A percentile compares a stretch with the other conserved stretches of the same genome.
phyloP scores from a whole-genome alignment of 2,797 vertebrate genomes.

The Malurus leucopterus region DNA sequence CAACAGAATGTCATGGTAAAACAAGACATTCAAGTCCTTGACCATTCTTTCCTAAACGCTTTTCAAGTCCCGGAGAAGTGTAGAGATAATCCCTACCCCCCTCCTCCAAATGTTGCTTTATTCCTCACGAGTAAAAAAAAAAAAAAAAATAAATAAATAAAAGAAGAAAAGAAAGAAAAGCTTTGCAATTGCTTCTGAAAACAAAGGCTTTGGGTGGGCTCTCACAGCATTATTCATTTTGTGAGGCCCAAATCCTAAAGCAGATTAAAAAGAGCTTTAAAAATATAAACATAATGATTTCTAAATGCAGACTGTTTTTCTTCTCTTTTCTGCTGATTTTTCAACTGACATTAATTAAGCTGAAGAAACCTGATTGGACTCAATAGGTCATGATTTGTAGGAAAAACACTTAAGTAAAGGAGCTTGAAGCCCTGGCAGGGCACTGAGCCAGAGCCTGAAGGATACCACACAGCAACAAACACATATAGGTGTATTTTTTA shows the following conservation, averaged over 20 bases:
- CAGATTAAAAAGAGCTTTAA: not conserved
- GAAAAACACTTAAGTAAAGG: not conserved
- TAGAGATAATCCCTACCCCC: accelerated
- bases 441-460: not conserved
- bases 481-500: not conserved
- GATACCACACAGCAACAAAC: not conserved
- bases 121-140: not conserved
- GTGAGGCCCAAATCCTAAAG: not conserved
- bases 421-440: not conserved
- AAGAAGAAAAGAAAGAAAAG: accelerated
- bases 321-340: not conserved
- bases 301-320: not conserved
- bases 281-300: not conserved
- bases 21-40: not conserved
- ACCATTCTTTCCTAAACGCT: not conserved
- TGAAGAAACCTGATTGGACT: not conserved
- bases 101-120: not conserved
- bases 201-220: not conserved
- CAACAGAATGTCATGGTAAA: not conserved
- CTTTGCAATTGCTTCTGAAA: not conserved
- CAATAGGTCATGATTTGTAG: not conserved
- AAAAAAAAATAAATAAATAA: accelerated
- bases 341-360: not conserved
- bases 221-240: not conserved
- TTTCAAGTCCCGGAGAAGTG: not conserved